These are phyloP conservation scores for Pantelozetes paolii DNA, from an alignment of 2,888 invertebrate genomes.

Conservation along the genomic window DNA sequence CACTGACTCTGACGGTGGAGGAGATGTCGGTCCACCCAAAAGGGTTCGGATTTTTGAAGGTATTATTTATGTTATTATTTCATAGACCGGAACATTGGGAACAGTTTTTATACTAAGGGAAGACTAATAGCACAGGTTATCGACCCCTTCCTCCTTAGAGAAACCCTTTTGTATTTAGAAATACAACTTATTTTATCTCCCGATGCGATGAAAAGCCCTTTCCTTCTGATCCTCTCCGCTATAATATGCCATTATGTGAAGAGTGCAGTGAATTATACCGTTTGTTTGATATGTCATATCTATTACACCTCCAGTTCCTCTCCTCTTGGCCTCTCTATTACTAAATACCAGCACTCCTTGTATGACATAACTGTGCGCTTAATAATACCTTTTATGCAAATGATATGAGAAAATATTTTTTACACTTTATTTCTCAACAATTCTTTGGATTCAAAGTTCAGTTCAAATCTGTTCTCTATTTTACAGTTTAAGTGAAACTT, in stretches of 20 bases:
- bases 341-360: slow-evolving; percentile 16
- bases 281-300: slow-evolving; percentile 17
- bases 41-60: slow-evolving; percentile 55
- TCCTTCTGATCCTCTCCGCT: background rate
- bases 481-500: no score
- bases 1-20: slow-evolving; percentile 16
- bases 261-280: slow-evolving; percentile 1
- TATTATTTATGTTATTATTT: slow-evolving; percentile 23
- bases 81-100: background rate
- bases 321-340: background rate
- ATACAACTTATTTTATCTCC: background rate
- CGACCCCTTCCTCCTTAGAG: slow-evolving; percentile 21
- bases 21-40: slow-evolving; percentile 44
- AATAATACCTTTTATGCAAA: slow-evolving; percentile 3
- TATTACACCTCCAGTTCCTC: slow-evolving; percentile 5
- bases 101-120: background rate
- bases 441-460: background rate
- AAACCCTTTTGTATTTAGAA: background rate
- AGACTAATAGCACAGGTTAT: background rate
- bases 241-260: background rate
- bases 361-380: background rate
- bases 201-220: background rate
- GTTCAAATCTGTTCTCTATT: slow-evolving; percentile 16
- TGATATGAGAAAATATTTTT: slow-evolving; percentile 6
- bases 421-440: background rate